Percentiles rank a stretch among this genome's conserved stretches.
Conservation (phyloP, 2,888 invertebrate species). For the Chrysodeixis includens region DNA sequence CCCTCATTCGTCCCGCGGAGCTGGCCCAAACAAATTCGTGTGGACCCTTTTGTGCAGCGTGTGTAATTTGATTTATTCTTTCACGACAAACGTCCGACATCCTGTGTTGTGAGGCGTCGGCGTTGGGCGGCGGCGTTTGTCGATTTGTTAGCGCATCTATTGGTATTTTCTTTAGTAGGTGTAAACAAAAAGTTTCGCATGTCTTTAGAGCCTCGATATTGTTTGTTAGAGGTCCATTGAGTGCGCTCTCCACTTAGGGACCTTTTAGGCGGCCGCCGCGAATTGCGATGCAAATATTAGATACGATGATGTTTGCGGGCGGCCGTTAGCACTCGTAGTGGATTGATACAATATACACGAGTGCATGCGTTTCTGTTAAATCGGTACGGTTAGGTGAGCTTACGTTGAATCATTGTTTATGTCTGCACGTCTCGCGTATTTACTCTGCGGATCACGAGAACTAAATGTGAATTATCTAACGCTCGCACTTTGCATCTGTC, state of each 20-base stretch:
- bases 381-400: constrained; percentile 42
- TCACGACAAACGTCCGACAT: constrained; percentile 83
- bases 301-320: constrained; percentile 56
- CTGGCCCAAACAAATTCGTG: constrained; percentile 84
- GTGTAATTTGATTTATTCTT: constrained; percentile 88
- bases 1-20: constrained; percentile 84
- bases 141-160: constrained; percentile 85
- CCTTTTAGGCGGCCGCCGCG: constrained; percentile 61
- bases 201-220: constrained; percentile 71
- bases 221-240: constrained; percentile 62
- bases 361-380: constrained; percentile 42
- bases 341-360: constrained; percentile 49
- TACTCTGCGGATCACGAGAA: constrained; percentile 34
- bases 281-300: constrained; percentile 71
- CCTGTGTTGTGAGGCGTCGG: constrained; percentile 71
- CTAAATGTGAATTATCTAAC: constrained; percentile 19
- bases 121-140: constrained; percentile 79
- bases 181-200: constrained; percentile 79
- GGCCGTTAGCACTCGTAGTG: constrained; percentile 41
- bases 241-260: constrained; percentile 62
- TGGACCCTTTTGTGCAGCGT: constrained; percentile 83
- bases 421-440: constrained; percentile 56
- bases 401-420: constrained; percentile 58
- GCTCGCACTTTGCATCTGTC: constrained; percentile 5
- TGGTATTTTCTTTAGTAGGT: constrained; percentile 79